Conservation (phyloP, 2,797 vertebrate species). For the Sebastolobus alascanus region DNA sequence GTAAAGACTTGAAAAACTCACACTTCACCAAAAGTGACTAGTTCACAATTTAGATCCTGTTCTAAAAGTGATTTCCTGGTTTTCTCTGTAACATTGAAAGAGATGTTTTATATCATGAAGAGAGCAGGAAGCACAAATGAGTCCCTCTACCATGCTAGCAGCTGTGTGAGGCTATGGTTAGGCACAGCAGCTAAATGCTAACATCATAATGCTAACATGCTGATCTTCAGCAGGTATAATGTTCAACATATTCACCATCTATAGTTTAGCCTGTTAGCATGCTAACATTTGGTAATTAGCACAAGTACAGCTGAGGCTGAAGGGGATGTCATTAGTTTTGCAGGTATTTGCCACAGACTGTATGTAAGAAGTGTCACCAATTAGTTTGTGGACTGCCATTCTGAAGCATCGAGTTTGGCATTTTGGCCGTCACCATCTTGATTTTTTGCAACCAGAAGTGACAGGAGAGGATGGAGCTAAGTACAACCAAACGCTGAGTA, state of each 20-base stretch:
- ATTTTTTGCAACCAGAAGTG: too few species aligned
- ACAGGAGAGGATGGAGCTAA: too few species aligned
- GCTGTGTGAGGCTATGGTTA: background rate
- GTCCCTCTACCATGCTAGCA: background rate
- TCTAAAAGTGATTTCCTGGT: background rate
- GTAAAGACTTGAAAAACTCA: conserved; percentile 3
- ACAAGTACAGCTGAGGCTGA: background rate
- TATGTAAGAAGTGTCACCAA: too few species aligned
- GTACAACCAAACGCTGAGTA: rapidly evolving
- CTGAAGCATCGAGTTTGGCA: too few species aligned
- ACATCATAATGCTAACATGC: background rate
- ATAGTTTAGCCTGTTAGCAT: background rate
- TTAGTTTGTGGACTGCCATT: too few species aligned
- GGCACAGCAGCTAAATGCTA: background rate
- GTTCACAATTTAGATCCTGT: background rate
- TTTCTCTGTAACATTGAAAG: background rate
- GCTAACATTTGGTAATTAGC: background rate
- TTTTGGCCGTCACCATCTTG: too few species aligned
- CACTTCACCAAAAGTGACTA: background rate
- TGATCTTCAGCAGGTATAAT: background rate
- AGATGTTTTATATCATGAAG: background rate
- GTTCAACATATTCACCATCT: background rate
- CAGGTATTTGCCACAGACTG: too few species aligned
- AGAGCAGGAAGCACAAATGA: background rate
- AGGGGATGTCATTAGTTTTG: background rate